Base-by-base conservation (phyloP, 2,113 vertebrate genomes). In the Hyperopisus bebe region DNA sequence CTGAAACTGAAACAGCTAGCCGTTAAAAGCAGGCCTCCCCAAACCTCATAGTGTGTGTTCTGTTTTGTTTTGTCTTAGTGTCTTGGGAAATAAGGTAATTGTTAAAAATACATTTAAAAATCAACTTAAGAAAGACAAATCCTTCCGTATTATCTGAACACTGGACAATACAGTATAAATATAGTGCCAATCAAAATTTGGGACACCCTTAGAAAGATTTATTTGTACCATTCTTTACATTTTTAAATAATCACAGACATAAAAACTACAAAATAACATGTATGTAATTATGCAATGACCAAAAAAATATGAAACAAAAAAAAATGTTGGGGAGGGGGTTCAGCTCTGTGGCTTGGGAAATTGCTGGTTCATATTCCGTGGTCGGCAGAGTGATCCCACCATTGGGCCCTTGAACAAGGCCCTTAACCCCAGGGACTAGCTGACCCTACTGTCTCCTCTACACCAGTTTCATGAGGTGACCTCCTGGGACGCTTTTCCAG, bases 1-100 rank as follows among this genome's bases (percentile, higher is more conserved):
- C 98, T 99, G 94, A 99, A 99, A 93, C 98, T 99, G 90, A 27
- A 90, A 35, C 84, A 90, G 3, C 90, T 13, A 13, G 27, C 10
- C 62, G 27, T 70, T 31, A 70, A n/a, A 62, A 62, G 62, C 27
- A 70, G 62, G 62, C n/a, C 27, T 70, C 62, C 62, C 27, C 10
- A 70, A 31, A 70, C 21, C 19, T 55, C 19, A 21, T 55, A 55
- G 5, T 55, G 53, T 55, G 53, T n/a, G 24, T 62, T 62, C 24
- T 62, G 55, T 74, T 35, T 70, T 31, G 11, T 5, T 74, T 39
- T 39, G 31, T 77, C 15, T 77, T 77, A 39, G 15, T 39, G 70
- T 77, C 39, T 77, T 39, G 4, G 70, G 74, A 42, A 80, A 35
- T 74, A 74, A 74, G 70, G 11, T 62, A 15, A 74, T 35, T 74